A percentile compares a stretch with the other conserved stretches of the same genome.
Evolutionary conservation across 2,797 vertebrate genomes (phyloP).

Genomic region (Macrochelys suwanniensis): DNA sequence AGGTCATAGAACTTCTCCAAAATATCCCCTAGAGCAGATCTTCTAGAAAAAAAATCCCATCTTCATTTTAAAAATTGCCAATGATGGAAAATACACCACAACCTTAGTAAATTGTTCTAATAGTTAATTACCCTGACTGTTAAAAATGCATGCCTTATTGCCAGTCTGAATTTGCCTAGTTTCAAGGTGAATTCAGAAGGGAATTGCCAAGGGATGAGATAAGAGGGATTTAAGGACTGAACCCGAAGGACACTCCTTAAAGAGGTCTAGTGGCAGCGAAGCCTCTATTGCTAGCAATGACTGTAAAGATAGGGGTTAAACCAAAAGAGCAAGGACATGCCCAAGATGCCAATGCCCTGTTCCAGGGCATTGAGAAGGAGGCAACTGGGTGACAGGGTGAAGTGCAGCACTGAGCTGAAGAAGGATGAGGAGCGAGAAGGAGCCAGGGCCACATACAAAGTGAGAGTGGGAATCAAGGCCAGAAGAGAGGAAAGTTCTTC

Average conservation of each 20-base stretch:
- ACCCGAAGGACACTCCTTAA: accelerated
- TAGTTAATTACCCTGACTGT: not conserved
- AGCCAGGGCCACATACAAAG: not conserved
- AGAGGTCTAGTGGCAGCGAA: not conserved
- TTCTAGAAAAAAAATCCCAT: not conserved
- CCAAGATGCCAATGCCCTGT: not conserved
- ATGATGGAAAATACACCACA: not conserved
- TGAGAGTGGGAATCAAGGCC: not conserved
- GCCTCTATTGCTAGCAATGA: not conserved
- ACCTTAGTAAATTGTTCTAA: not conserved
- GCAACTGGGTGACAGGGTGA: not conserved
- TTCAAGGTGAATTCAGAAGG: not conserved
- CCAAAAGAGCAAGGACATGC: accelerated
- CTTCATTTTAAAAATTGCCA: not conserved
- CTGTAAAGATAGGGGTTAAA: not conserved
- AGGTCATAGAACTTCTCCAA: not conserved
- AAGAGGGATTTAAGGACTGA: not conserved
- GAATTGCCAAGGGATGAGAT: accelerated
- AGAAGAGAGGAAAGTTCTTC: not conserved
- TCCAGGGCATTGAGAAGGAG: too few relatives aligned
- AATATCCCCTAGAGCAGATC: not conserved
- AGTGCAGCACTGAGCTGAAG: not conserved
- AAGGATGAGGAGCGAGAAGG: not conserved
- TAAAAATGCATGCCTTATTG: not conserved
- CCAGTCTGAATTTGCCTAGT: not conserved